A percentile compares a stretch with the other conserved stretches of the same genome.
Evolutionary conservation across 2,888 invertebrate species (phyloP).

Genomic region (Agrotis segetum): DNA sequence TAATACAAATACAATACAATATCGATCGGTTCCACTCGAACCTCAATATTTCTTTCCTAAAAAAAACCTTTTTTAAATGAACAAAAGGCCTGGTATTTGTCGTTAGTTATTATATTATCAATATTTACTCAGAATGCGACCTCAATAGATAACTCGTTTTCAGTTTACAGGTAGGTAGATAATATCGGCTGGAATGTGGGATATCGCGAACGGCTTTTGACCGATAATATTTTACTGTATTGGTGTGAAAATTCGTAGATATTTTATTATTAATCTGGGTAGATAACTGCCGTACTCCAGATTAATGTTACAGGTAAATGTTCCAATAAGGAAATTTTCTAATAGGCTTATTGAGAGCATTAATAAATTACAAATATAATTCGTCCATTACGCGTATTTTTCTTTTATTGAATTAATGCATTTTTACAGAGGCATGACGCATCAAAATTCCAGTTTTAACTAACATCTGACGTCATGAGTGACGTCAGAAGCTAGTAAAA

Average conservation of each 20-base stretch:
- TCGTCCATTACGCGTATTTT: no score
- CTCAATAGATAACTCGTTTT: constrained; percentile 31
- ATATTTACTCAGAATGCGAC: constrained; percentile 18
- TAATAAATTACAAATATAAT: no score
- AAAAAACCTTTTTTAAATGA: no score
- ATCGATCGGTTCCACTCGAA: no score
- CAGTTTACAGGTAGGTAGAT: constrained; percentile 1
- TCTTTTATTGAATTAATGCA: no score
- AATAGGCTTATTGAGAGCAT: background rate
- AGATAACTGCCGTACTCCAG: no score
- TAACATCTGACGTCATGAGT: no score
- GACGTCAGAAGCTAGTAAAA: no score
- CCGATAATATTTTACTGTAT: constrained; percentile 23
- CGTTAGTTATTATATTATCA: background rate
- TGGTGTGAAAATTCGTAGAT: constrained; percentile 14
- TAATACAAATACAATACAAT: no score
- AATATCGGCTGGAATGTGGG: constrained; percentile 3
- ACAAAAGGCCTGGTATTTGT: background rate
- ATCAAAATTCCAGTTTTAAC: no score
- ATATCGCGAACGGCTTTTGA: constrained; percentile 12
- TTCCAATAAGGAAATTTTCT: constrained; percentile 9
- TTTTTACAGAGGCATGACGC: no score
- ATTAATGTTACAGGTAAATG: background rate
- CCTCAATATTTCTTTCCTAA: no score
- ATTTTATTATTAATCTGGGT: constrained; percentile 4